These are phyloP conservation scores for Petrolisthes manimaculis DNA, from an alignment of 2,888 invertebrate species.

Conservation along the genomic window DNA sequence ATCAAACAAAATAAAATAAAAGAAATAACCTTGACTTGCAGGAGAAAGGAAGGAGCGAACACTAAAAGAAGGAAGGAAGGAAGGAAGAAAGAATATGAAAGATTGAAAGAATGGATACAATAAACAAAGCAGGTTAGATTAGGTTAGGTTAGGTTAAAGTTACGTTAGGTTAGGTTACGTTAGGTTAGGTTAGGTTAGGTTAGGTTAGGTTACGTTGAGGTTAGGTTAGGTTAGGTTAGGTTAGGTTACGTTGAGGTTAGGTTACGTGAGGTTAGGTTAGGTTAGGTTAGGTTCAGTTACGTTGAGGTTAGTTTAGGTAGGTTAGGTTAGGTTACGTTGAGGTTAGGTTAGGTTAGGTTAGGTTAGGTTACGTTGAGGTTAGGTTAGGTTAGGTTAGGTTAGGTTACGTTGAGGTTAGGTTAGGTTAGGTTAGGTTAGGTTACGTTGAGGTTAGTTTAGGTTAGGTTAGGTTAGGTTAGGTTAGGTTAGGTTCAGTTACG, in stretches of 20 bases:
- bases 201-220: background rate
- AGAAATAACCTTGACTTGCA: slow-evolving; percentile 73
- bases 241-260: too few species aligned
- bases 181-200: background rate
- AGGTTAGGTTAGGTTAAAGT: background rate
- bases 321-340: background rate
- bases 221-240: too few species aligned
- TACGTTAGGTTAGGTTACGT: background rate
- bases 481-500: too few species aligned
- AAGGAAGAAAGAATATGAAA: background rate
- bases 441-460: background rate
- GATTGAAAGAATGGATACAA: background rate
- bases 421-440: background rate
- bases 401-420: too few species aligned
- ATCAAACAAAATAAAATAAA: slow-evolving; percentile 2
- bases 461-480: background rate
- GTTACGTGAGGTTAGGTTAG: too few species aligned
- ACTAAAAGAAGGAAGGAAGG: background rate
- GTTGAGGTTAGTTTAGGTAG: too few species aligned
- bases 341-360: background rate
- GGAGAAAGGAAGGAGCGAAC: slow-evolving; percentile 15
- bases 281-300: too few species aligned
- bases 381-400: too few species aligned
- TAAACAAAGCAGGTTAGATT: background rate
- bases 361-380: too few species aligned